Conservation (phyloP, 1,140 invertebrate species). For the Orussus abietinus region DNA sequence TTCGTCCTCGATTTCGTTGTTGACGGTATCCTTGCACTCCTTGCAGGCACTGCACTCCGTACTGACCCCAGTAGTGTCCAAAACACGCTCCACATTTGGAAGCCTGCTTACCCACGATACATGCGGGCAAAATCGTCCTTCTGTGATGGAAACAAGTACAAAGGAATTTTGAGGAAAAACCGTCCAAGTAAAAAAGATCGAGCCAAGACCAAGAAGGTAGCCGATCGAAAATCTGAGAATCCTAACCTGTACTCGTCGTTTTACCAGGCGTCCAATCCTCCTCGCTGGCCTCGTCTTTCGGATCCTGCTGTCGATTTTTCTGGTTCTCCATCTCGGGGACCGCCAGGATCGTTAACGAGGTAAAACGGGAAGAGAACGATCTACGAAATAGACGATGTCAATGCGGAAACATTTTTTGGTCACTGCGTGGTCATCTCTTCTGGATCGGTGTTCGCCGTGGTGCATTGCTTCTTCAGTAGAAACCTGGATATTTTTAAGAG, state of each 20-base stretch:
- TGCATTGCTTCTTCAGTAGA: neutral
- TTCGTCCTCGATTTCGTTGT: slow-evolving; percentile 28
- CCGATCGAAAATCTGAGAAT: slow-evolving; percentile 9
- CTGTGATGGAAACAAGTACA: slow-evolving; percentile 5
- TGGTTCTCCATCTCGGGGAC: slow-evolving; percentile 52
- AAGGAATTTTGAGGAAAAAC: neutral
- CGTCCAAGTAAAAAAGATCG: slow-evolving; percentile 1
- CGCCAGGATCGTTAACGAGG: slow-evolving; percentile 1
- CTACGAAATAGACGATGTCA: neutral
- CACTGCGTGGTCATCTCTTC: slow-evolving; percentile 1
- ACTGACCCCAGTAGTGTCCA: slow-evolving; percentile 56
- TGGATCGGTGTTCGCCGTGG: neutral
- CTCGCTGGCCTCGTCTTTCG: slow-evolving; percentile 51
- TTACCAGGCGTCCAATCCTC: slow-evolving; percentile 61
- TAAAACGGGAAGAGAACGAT: neutral
- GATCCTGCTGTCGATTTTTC: slow-evolving; percentile 59
- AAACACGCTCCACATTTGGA: slow-evolving; percentile 58
- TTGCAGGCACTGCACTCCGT: slow-evolving; percentile 63
- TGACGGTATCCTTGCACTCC: slow-evolving; percentile 22
- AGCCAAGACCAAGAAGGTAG: neutral
- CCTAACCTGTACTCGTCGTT: slow-evolving; percentile 46
- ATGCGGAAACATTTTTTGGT: neutral
- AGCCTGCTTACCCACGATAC: slow-evolving; percentile 67
- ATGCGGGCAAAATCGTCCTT: slow-evolving; percentile 59
- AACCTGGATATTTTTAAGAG: too few species aligned